Evolutionary conservation across 2,888 invertebrate species (phyloP), one percentile per base, ranked within the genome.

Genomic region (Pandemis cinnamomeana): DNA sequence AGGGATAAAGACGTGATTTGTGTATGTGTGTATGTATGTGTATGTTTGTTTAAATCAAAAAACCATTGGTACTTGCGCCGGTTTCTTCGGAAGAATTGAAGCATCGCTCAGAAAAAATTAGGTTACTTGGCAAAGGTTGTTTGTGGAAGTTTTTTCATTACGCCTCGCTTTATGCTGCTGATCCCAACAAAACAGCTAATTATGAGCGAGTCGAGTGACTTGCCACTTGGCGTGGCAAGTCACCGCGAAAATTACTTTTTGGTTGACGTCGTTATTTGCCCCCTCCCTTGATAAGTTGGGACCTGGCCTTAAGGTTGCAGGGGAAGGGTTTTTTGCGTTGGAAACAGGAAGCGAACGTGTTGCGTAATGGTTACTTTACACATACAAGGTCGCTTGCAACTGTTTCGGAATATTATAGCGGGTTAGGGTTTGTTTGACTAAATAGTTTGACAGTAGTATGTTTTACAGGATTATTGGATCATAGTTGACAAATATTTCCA

Each of bases 241-340:
- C 90, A 89, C 85, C 83, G 84, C 83, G 82, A 84, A 89, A 88
- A 90, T 89, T 89, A 87, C 87, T 85, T 85, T 87, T 86, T 77
- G 80, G 84, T 85, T 88, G 87, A 89, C 88, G 88, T 87, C 87
- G 89, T 89, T 84, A 88, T 88, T 83, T 76, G 77, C 66, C 75
- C 78, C 67, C 48, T 48, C 46, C 13, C 64, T 46, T 48, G 46
- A 64, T 64, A 64, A 64, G 46, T 48, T 46, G 20, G 63, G 20
- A 58, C 20, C 62, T 64, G 42, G 63, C 42, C 10, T n/a, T 46
- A 64, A 20, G 64, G 71, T 67, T 66, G 6, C 2, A 42, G 41
- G 41, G 64, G 63, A 48, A 48, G 20, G 58, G 58, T 58, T 58
- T 58, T 27, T 27, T 7, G 6, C n/a, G 48, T 11, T 51, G 11